phyloP scores from a whole-genome alignment of 2,113 vertebrate genomes.

The Paracanthobrama guichenoti region DNA sequence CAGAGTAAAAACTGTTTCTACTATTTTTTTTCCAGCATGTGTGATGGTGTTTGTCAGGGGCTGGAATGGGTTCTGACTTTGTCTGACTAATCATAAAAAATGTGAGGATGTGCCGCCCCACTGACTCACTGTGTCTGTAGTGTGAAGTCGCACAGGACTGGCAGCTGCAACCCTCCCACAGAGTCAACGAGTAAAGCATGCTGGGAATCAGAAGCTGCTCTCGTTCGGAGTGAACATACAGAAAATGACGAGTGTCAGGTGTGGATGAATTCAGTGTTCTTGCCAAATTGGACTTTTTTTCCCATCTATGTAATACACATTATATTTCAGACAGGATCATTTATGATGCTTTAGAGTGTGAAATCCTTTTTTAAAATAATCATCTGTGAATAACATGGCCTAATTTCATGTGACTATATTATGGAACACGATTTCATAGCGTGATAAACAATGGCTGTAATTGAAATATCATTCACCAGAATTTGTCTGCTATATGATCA shows the following conservation, averaged over 20 bases:
- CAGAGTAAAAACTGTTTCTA: too few species aligned
- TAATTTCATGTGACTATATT: slow-evolving; percentile 65
- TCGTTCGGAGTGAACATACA: not conserved
- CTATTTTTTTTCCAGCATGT: too few species aligned
- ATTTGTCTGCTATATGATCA: not conserved
- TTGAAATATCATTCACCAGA: slow-evolving; percentile 68
- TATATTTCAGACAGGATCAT: slow-evolving; percentile 62
- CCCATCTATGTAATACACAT: slow-evolving; percentile 52
- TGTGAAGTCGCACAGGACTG: not conserved
- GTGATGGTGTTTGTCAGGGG: not conserved
- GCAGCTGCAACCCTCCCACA: slow-evolving; percentile 12
- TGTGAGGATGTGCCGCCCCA: not conserved
- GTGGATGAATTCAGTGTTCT: slow-evolving; percentile 6
- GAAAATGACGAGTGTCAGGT: not conserved
- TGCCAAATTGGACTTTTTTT: slow-evolving; percentile 4
- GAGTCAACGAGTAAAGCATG: not conserved
- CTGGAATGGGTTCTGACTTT: not conserved
- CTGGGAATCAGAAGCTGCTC: not conserved
- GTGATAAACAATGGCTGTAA: slow-evolving; percentile 68
- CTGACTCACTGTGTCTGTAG: not conserved
- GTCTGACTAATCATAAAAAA: slow-evolving; percentile 19
- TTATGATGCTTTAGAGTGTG: slow-evolving; percentile 53
- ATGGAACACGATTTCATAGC: slow-evolving; percentile 63
- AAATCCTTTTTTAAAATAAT: slow-evolving; percentile 73
- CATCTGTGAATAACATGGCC: slow-evolving; percentile 62